Evolutionary conservation across 2,797 vertebrate genomes (phyloP), one percentile per base, ranked within the genome.

Genomic region (Sebastes trivittatus): DNA sequence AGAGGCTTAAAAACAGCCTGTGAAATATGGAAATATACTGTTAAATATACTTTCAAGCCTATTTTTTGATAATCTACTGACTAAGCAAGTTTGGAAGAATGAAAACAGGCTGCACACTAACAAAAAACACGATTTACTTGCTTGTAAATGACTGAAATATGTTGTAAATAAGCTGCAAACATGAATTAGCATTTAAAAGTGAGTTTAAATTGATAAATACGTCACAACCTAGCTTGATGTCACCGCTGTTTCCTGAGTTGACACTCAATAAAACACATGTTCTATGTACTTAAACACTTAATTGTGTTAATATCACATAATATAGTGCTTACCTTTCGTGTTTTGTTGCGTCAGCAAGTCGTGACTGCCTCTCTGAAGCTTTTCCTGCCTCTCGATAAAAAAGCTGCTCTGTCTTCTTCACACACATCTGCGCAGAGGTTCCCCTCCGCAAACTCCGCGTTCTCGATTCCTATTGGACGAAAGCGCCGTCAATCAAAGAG

Each of bases 401-500:
- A 56, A 56, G 7, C 56, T 73, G 63, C 67, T 23, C 56, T 20
- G 25, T 68, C 34, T 2, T 6, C 20, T 6, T 36, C 75, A 11
- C 76, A 29, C 87, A 78, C 89, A 83, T 81, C 91, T 88, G 93
- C 91, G 67, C 87, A 73, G 69, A 16, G 6, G 30, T 30, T 34
- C n/a, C 4, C 10, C 6, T 20, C 20, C 2, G 3, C 11, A 2
- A 38, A n/a, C 5, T 20, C 27, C 11, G 3, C 3, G 7, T 77
- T 8, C 69, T 82, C 23, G 1, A 1, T 25, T 18, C 1, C 81
- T 6, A 93, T 92, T 95, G 91, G 90, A 77, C 72, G 11, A 23
- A 0, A 11, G 58, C 4, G 3, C 32, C 46, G 80, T 78, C 84
- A 36, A 3, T 89, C 79, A 85, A 30, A 27, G 0, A 0, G 0